A percentile compares a stretch with the other conserved stretches of the same genome.
These are phyloP conservation scores for Dascyllus trimaculatus DNA, from an alignment of 2,113 vertebrate genomes.

Conservation along the genomic window DNA sequence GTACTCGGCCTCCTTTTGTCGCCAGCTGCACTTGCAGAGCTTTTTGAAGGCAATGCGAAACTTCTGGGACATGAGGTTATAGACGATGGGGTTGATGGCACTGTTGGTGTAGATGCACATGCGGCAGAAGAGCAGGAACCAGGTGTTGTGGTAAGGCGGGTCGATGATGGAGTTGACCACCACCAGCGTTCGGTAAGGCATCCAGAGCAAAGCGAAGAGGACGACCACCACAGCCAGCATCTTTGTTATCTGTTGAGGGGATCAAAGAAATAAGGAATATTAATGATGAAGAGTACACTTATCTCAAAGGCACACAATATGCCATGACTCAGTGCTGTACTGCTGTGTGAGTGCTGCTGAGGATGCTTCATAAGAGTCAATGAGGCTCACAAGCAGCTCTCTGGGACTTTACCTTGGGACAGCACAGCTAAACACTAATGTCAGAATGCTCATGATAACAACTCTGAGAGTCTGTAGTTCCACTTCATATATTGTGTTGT, in stretches of 20 bases:
- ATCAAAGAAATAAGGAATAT: not conserved
- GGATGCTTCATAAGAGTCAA: not conserved
- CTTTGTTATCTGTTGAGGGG: constrained; percentile 86
- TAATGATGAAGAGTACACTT: not conserved
- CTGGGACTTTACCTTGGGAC: too few relatives aligned
- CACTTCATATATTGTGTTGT: too few relatives aligned
- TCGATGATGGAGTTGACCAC: constrained; percentile 91
- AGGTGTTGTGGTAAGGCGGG: constrained; percentile 86
- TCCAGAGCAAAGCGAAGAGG: constrained; percentile 90
- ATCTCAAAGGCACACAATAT: not conserved
- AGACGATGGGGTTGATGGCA: constrained; percentile 89
- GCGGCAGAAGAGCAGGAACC: constrained; percentile 91
- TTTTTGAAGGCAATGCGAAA: constrained; percentile 88
- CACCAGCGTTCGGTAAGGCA: constrained; percentile 89
- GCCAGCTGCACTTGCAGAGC: constrained; percentile 82
- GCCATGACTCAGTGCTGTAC: not conserved
- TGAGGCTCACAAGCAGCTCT: too few relatives aligned
- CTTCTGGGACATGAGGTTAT: constrained; percentile 92
- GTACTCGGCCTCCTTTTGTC: constrained; percentile 46
- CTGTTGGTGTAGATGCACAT: constrained; percentile 91
- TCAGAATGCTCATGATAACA: too few relatives aligned
- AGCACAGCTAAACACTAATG: too few relatives aligned
- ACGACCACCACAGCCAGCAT: constrained; percentile 90
- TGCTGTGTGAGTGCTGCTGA: not conserved
- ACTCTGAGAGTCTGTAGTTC: too few relatives aligned